Base-by-base conservation (phyloP, 2,797 vertebrate genomes). In the Setipinna tenuifilis region DNA sequence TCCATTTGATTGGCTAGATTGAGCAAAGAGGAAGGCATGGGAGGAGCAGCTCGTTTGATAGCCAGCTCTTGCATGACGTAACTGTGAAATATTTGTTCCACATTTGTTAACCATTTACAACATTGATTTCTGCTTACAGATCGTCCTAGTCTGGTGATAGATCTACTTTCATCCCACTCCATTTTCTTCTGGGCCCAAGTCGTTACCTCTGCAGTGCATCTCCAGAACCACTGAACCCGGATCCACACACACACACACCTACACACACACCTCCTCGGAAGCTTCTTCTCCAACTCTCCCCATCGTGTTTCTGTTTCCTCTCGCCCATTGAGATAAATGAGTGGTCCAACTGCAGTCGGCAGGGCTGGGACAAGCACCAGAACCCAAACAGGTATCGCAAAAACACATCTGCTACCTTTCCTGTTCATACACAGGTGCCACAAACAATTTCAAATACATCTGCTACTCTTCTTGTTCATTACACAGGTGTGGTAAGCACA, bases 321-420 rank as follows among this genome's bases (percentile, higher is more conserved):
- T 91, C 71, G 83, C 90, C 92, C 90, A 91, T 84, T 41, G 90
- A 93, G 93, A 95, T 96, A 95, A 95, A 96, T 96, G 95, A 95
- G 93, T 94, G 93, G 93, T 89, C 92, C 91, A 89, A 93, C 92
- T 88, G 89, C 88, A 90, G 91, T 89, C 88, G 87, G 92, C 90
- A 93, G 95, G 95, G 94, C 93, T 93, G 95, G 95, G 93, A 94
- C 89, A 93, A 92, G 92, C 91, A 95, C 94, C 94, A 95, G 94
- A 95, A 95, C 94, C 95, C 93, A 91, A 89, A 95, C 95, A 96
- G 95, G 95, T 96, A 91, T 6, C 14, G 2, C 12, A 71, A 31
- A 19, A 91, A 81, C n/a, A 54, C 31, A 84, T 71, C 2, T 54
- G 31, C 7, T 48, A 44, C 44, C 23, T 83, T 58, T 10, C 50